Percentiles rank a stretch among this genome's conserved stretches.
These are phyloP conservation scores for Heliconius erato DNA, from an alignment of 2,888 invertebrate genomes.

Conservation along the genomic window DNA sequence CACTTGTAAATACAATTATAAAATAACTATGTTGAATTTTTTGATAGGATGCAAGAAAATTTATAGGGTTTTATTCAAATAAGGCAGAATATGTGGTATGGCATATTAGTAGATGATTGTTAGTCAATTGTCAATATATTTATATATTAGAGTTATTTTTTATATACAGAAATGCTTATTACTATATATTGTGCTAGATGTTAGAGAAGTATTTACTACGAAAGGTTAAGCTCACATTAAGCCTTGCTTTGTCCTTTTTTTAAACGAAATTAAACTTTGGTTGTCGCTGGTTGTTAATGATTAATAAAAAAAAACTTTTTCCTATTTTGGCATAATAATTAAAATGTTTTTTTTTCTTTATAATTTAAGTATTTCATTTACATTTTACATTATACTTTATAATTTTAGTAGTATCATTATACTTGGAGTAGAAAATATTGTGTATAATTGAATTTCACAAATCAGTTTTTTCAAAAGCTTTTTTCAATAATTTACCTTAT, in stretches of 20 bases:
- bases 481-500: neutral
- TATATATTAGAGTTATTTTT: constrained; percentile 30
- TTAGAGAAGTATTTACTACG: constrained; percentile 8
- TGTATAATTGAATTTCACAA: neutral
- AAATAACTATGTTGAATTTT: neutral
- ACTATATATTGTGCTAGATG: constrained; percentile 11
- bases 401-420: neutral
- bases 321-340: neutral
- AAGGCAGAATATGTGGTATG: neutral
- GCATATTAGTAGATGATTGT: constrained; percentile 15
- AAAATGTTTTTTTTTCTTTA: neutral
- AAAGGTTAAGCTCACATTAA: constrained; percentile 10
- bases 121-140: constrained; percentile 33
- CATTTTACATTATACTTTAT: neutral
- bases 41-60: constrained; percentile 6
- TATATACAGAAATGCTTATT: constrained; percentile 27
- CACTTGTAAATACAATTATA: neutral
- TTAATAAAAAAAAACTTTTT: neutral
- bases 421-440: neutral
- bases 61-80: neutral
- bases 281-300: constrained; percentile 38
- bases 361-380: neutral
- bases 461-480: constrained; percentile 4
- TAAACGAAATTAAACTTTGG: constrained; percentile 26
- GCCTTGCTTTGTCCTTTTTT: neutral